A percentile compares a stretch with the other conserved stretches of the same genome.
These are phyloP conservation scores for Cotesia glomerata DNA, from an alignment of 1,140 invertebrate species.

Conservation along the genomic window DNA sequence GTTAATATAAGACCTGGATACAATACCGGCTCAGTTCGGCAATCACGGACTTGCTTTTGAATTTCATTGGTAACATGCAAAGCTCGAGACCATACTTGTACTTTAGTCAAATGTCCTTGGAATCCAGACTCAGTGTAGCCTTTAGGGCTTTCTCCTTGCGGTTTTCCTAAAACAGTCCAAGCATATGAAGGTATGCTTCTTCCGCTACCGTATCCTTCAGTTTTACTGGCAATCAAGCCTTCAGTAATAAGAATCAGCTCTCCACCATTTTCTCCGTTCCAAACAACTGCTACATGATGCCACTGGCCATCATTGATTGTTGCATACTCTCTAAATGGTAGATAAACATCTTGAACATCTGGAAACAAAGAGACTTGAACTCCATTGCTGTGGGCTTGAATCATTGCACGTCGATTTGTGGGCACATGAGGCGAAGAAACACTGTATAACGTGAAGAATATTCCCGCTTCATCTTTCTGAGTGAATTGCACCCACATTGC, in stretches of 20 bases:
- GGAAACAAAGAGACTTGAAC: constrained; percentile 88
- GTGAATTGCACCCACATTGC: constrained; percentile 97
- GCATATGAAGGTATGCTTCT: constrained; percentile 79
- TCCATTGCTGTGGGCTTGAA: constrained; percentile 89
- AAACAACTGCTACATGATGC: constrained; percentile 94
- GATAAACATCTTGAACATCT: constrained; percentile 86
- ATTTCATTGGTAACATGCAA: constrained; percentile 92
- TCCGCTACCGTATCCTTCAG: constrained; percentile 83
- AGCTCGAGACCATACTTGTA: constrained; percentile 92
- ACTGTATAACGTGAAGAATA: constrained; percentile 91
- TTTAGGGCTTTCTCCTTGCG: constrained; percentile 75
- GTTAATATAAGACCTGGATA: constrained; percentile 85
- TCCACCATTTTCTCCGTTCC: constrained; percentile 85
- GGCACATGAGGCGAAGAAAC: constrained; percentile 83
- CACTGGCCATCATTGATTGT: constrained; percentile 95
- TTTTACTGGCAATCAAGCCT: constrained; percentile 88
- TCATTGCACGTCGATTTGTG: constrained; percentile 76
- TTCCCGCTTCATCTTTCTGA: constrained; percentile 85
- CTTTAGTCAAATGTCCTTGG: constrained; percentile 92
- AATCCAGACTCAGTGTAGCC: constrained; percentile 87
- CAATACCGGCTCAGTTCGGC: constrained; percentile 88
- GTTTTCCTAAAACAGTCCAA: constrained; percentile 92
- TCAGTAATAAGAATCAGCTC: constrained; percentile 89
- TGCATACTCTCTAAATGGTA: constrained; percentile 89
- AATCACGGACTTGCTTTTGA: constrained; percentile 89